phyloP scores from a whole-genome alignment of 2,888 invertebrate genomes.

The Prenolepis imparis region DNA sequence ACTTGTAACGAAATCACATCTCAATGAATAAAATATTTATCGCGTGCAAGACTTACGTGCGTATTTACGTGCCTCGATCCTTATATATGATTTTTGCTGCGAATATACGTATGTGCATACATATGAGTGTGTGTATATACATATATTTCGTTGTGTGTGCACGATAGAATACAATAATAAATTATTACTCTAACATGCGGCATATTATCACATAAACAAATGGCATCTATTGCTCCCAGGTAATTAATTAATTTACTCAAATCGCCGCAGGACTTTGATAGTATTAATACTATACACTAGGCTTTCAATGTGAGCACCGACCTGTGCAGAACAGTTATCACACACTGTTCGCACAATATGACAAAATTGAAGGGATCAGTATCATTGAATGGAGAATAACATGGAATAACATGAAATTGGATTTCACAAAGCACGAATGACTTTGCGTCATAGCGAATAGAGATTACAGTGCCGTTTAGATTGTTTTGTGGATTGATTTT shows the following conservation, averaged over 20 bases:
- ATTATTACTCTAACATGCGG: constrained; percentile 51
- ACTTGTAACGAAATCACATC: constrained; percentile 41
- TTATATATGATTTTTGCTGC: neutral
- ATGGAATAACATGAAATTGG: constrained; percentile 23
- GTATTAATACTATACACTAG: neutral
- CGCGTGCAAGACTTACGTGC: constrained; percentile 8
- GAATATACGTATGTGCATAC: neutral
- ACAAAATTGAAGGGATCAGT: constrained; percentile 18
- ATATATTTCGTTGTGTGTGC: neutral
- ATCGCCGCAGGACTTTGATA: constrained; percentile 39
- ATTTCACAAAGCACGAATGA: constrained; percentile 7
- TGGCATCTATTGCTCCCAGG: constrained; percentile 54
- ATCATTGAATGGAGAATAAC: constrained; percentile 14
- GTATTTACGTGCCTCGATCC: neutral
- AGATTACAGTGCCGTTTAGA: neutral
- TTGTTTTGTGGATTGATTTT: neutral
- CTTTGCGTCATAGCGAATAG: neutral
- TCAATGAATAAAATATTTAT: constrained; percentile 30
- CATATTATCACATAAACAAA: constrained; percentile 62
- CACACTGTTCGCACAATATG: neutral
- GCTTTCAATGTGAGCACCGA: neutral
- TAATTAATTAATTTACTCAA: constrained; percentile 69
- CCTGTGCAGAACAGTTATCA: constrained; percentile 12
- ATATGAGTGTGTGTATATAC: neutral
- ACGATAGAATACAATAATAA: constrained; percentile 49